Conservation (phyloP, 2,113 vertebrate species). For the Hyperoodon ampullatus region DNA sequence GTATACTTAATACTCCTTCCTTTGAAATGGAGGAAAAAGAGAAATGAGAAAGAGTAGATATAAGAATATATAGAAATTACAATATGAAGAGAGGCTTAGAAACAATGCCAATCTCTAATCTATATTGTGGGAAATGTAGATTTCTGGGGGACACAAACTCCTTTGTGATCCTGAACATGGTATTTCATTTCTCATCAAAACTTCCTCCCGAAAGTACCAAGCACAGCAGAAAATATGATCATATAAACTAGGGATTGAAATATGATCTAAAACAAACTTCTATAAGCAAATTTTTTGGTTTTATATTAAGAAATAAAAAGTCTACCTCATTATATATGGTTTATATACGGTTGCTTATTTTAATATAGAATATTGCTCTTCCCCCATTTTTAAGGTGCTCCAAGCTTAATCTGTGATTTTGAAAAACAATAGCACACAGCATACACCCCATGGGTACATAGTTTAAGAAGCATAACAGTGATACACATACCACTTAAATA, state of each 20-base stretch:
- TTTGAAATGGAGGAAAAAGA: not conserved
- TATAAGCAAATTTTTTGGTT: not conserved
- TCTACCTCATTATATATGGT: not conserved
- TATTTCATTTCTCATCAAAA: not conserved
- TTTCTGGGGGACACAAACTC: not conserved
- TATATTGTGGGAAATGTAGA: not conserved
- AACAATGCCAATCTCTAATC: not conserved
- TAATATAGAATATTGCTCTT: not conserved
- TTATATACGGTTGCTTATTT: conserved; percentile 3
- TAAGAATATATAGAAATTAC: not conserved
- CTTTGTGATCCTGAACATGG: not conserved
- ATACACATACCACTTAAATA: not conserved
- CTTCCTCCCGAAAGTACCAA: not conserved
- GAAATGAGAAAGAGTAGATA: not conserved
- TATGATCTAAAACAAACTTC: not conserved
- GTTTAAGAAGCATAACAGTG: not conserved
- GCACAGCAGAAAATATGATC: not conserved
- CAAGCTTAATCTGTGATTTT: conserved; percentile 12
- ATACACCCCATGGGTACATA: not conserved
- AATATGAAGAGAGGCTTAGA: not conserved
- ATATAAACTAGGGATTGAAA: not conserved
- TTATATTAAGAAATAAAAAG: not conserved
- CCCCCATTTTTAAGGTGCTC: not conserved
- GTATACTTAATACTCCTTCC: not conserved
- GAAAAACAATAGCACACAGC: not conserved